Evolutionary conservation across 2,113 vertebrate genomes (phyloP).

Genomic region (Rhynchomys soricoides): DNA sequence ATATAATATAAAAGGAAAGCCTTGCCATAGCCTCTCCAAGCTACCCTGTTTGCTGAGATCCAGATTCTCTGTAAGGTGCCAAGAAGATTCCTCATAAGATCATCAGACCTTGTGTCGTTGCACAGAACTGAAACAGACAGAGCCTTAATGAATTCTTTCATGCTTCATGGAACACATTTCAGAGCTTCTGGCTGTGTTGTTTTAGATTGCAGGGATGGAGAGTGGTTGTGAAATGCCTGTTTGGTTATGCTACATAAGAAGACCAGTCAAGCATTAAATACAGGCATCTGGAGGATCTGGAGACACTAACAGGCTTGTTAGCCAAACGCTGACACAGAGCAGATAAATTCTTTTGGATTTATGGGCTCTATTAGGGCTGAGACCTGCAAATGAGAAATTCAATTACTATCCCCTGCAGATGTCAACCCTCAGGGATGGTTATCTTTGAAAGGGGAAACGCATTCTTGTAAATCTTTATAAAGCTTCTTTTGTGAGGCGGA

Average conservation of each 20-base stretch:
- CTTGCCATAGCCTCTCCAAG: background rate
- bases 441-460: slow-evolving; percentile 19
- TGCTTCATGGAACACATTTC: slow-evolving; percentile 14
- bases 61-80: background rate
- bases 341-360: slow-evolving; percentile 62
- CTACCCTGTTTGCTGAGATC: background rate
- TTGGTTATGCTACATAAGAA: slow-evolving; percentile 70
- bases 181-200: slow-evolving; percentile 68
- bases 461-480: slow-evolving; percentile 27
- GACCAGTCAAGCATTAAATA: slow-evolving; percentile 70
- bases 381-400: background rate
- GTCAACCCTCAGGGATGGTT: background rate
- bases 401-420: background rate
- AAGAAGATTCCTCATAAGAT: background rate
- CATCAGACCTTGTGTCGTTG: background rate
- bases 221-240: slow-evolving; percentile 68
- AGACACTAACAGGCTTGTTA: slow-evolving; percentile 58
- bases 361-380: background rate
- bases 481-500: background rate
- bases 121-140: slow-evolving; percentile 38
- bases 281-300: slow-evolving; percentile 66
- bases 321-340: slow-evolving; percentile 59
- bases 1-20: slow-evolving; percentile 21
- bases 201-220: slow-evolving; percentile 57
- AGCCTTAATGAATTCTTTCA: slow-evolving; percentile 36